A percentile compares a stretch with the other conserved stretches of the same genome.
Conservation (phyloP, 2,888 invertebrate genomes). For the Rhogogaster chlorosoma region DNA sequence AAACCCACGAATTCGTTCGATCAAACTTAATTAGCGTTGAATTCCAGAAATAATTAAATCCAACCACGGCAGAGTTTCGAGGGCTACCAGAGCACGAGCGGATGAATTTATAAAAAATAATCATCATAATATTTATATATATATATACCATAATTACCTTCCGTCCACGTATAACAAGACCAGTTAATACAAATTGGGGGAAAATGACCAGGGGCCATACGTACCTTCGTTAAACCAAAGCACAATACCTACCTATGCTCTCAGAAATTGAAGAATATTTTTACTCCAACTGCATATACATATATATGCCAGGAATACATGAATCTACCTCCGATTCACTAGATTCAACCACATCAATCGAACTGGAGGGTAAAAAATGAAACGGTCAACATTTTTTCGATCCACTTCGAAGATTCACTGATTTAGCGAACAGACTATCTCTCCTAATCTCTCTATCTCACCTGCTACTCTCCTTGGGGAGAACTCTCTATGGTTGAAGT, state of each 20-base stretch:
- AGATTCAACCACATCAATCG: background rate
- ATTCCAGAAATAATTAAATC: constrained; percentile 76
- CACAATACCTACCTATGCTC: background rate
- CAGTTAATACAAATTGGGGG: constrained; percentile 34
- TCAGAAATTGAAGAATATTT: background rate
- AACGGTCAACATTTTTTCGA: background rate
- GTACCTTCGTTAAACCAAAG: background rate
- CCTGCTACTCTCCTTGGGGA: background rate
- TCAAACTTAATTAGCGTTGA: constrained; percentile 75
- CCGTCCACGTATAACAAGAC: constrained; percentile 27
- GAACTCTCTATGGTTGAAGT: constrained; percentile 6
- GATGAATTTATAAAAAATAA: constrained; percentile 42
- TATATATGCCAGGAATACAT: too few species aligned
- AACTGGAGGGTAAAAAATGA: background rate
- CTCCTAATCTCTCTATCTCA: constrained; percentile 11
- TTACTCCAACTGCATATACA: background rate
- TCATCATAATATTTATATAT: constrained; percentile 18
- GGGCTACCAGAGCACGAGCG: constrained; percentile 35
- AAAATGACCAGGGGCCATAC: constrained; percentile 41
- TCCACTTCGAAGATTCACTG: background rate
- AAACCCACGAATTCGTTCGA: constrained; percentile 74
- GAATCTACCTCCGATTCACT: background rate
- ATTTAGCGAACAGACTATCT: background rate
- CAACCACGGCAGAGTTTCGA: constrained; percentile 60
- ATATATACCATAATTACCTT: constrained; percentile 30